Evolutionary conservation across 2,888 invertebrate genomes (phyloP), one percentile per base, ranked within the genome.

Genomic region (Rutpela maculata): DNA sequence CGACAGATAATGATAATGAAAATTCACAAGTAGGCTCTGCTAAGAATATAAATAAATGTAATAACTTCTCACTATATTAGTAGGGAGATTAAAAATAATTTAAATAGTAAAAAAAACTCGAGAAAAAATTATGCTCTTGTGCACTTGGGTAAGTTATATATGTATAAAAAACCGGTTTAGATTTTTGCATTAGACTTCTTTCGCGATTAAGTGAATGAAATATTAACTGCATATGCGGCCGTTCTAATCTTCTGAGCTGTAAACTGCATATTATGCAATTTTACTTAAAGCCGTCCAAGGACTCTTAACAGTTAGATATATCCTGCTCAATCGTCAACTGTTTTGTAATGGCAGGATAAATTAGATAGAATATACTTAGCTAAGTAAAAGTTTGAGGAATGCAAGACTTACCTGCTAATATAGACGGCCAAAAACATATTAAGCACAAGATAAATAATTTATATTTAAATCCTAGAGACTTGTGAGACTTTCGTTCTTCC

Each of bases 371-470:
- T n/a, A n/a, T n/a, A n/a, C n/a, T n/a, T n/a, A 15, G 1, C 9
- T 4, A 43, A 43, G 12, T 43, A 43, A 43, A 43, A 43, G 43
- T 6, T 38, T 43, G 43, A 9, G 43, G 38, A 43, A 43, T 43
- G 43, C 15, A 12, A 50, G 71, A 56, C 72, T 59, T 76, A 83
- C 83, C 83, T 83, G 83, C 72, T 77, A 80, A 75, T 75, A 79
- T 76, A 50, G 77, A 63, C 43, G 78, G 76, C 62, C 74, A 70
- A 72, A 78, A 62, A 56, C 70, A 63, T 22, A 80, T 56, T 68
- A 79, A 68, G 59, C 71, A 55, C 26, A 83, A 50, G 55, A 80
- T 59, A 72, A 78, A 73, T 66, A 80, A 76, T 74, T 76, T 76
- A 76, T 77, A 76, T 77, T 56, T 72, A 63, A 63, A 77, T 77